phyloP scores from a whole-genome alignment of 1,140 invertebrate genomes.

The Drosophila pallidifrons region DNA sequence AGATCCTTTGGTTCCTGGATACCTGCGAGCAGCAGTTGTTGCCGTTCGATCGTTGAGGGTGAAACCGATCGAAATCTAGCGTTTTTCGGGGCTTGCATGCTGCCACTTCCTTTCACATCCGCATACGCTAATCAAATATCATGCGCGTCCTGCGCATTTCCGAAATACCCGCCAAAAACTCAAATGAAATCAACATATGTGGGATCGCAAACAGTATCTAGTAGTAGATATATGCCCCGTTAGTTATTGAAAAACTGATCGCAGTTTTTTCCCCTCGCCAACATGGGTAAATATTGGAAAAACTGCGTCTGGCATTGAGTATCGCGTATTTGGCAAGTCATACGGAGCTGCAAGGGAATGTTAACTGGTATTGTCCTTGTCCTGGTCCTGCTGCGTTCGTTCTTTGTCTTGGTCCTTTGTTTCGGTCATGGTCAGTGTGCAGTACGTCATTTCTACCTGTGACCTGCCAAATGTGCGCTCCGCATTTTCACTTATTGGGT shows the following conservation, averaged over 20 bases:
- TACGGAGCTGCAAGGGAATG: conserved; percentile 13
- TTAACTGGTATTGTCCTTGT: conserved; percentile 21
- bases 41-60: conserved; percentile 27
- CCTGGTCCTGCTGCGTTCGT: conserved; percentile 21
- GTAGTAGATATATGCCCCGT: conserved; percentile 51
- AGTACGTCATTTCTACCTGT: conserved; percentile 50
- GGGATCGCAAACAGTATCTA: conserved; percentile 28
- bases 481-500: conserved; percentile 64
- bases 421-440: conserved; percentile 52
- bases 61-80: conserved; percentile 72
- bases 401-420: conserved; percentile 58
- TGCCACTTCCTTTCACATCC: conserved; percentile 47
- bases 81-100: conserved; percentile 47
- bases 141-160: conserved; percentile 23
- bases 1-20: conserved; percentile 34
- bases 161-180: conserved; percentile 69
- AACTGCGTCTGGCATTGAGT: conserved; percentile 41
- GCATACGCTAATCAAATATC: conserved; percentile 73
- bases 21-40: conserved; percentile 59
- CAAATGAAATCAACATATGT: conserved; percentile 62
- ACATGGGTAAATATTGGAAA: conserved; percentile 40
- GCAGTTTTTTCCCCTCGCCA: conserved; percentile 52
- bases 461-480: conserved; percentile 3
- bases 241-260: conserved; percentile 32
- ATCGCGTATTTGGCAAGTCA: conserved; percentile 68